Base-by-base conservation (phyloP, 2,888 invertebrate genomes). In the Polymixis lichenea region DNA sequence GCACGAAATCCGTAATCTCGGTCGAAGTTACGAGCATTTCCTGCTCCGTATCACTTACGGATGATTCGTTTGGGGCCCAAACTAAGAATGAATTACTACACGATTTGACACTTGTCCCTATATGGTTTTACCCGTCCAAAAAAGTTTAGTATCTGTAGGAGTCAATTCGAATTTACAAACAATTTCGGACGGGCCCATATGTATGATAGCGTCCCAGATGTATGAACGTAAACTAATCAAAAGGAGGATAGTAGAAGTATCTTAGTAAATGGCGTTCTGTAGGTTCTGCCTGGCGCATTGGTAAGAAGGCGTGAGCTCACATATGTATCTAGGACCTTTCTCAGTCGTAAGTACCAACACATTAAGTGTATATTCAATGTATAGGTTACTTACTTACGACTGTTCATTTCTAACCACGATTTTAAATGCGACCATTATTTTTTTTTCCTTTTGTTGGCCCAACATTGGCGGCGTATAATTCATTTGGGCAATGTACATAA, bases 371-470 rank as follows among this genome's bases (percentile, higher is more conserved):
- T 43, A 46, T 19, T 49, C 11, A 43, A 28, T 70, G 7, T 28
- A 46, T 32, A 58, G n/a, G 73, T 61, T 38, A 77, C n/a, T 60
- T 38, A 77, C n/a, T 62, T 68, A 75, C 28, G 43, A 25, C 38
- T 69, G 71, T 82, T 77, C 73, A 75, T 69, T 76, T 68, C 68
- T 56, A 67, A 74, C 62, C 72, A 66, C 46, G 65, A 28, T 56
- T 78, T 79, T 75, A 55, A 46, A 46, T 62, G 49, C 51, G 13
- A 46, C 62, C 64, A 67, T 72, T 77, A 38, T 67, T 82, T 70
- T 72, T 78, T 80, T 64, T 67, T 13, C 19, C 76, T 65, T 76
- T 87, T 87, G 82, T 88, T 74, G 49, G 49, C 17, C 60, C 56
- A 70, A 76, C 75, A 75, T 76, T 56, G 53, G 60, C 65, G 55